phyloP scores from a whole-genome alignment of 2,888 invertebrate species.

The Cylloceria caligata region DNA sequence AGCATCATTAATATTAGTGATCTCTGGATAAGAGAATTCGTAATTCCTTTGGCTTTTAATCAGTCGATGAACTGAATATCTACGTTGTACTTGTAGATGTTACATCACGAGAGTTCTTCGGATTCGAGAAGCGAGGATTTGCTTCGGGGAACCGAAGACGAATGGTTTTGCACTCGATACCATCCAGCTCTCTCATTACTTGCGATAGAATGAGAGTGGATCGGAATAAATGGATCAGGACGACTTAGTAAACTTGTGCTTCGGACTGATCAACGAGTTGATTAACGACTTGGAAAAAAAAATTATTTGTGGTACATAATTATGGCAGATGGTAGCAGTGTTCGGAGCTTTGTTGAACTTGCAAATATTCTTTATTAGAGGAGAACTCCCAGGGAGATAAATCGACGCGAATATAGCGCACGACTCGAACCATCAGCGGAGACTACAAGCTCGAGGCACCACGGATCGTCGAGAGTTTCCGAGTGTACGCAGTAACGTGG shows the following conservation, averaged over 20 bases:
- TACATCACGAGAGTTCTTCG: background rate
- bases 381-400: conserved; percentile 33
- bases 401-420: conserved; percentile 41
- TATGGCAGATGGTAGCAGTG: background rate
- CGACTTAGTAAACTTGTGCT: conserved; percentile 8
- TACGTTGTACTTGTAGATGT: conserved; percentile 46
- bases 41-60: conserved; percentile 43
- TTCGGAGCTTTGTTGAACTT: conserved; percentile 14
- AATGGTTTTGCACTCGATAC: conserved; percentile 55
- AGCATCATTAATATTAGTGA: conserved; percentile 47
- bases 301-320: conserved; percentile 1
- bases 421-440: conserved; percentile 29
- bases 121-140: conserved; percentile 39
- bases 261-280: conserved; percentile 26
- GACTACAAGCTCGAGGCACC: conserved; percentile 52
- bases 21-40: conserved; percentile 28
- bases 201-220: conserved; percentile 47
- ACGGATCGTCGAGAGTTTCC: conserved; percentile 56
- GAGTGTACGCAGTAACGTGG: conserved; percentile 65
- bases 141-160: conserved; percentile 47
- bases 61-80: conserved; percentile 41
- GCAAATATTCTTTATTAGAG: conserved; percentile 26
- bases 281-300: conserved; percentile 26
- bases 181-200: conserved; percentile 15
- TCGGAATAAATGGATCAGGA: conserved; percentile 47